A percentile compares a stretch with the other conserved stretches of the same genome.
These are phyloP conservation scores for Nymphalis io DNA, from an alignment of 1,140 invertebrate genomes.

Conservation along the genomic window DNA sequence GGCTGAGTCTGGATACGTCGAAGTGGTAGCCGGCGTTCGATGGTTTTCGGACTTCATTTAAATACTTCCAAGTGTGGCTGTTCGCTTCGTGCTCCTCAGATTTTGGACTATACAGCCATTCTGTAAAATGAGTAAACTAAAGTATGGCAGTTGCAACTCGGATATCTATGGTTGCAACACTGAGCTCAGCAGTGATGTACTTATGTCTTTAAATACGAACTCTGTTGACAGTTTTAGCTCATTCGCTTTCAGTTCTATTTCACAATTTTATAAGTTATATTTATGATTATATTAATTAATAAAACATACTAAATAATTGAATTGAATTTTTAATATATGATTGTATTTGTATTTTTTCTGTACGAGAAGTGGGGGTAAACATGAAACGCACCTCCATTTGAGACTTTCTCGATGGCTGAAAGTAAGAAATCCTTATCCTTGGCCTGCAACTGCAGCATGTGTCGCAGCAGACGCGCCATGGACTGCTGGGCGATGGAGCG, in stretches of 20 bases:
- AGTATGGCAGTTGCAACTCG: background rate
- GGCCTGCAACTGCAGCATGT: constrained; percentile 86
- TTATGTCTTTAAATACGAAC: too few relatives aligned
- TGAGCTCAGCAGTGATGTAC: too few relatives aligned
- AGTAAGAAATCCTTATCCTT: constrained; percentile 89
- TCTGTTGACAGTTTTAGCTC: too few relatives aligned
- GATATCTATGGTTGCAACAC: too few relatives aligned
- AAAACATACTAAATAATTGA: too few relatives aligned
- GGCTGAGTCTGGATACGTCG: constrained; percentile 53
- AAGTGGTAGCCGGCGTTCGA: constrained; percentile 70
- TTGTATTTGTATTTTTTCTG: too few relatives aligned
- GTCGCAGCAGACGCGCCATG: constrained; percentile 84
- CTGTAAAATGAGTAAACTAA: constrained; percentile 36
- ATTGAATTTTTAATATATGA: too few relatives aligned
- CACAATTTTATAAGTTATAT: too few relatives aligned
- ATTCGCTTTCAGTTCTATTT: too few relatives aligned
- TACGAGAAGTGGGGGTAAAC: too few relatives aligned
- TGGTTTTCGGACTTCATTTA: constrained; percentile 65
- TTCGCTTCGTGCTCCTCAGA: constrained; percentile 46
- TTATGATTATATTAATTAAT: too few relatives aligned
- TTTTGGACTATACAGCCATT: constrained; percentile 70
- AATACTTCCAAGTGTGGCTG: constrained; percentile 66
- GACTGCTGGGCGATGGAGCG: constrained; percentile 83
- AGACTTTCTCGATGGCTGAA: constrained; percentile 80
- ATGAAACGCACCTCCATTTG: constrained; percentile 65